Evolutionary conservation across 53 echinoderm and acorn worm genomes (phyloP).

Genomic region (Glandiceps talaboti): DNA sequence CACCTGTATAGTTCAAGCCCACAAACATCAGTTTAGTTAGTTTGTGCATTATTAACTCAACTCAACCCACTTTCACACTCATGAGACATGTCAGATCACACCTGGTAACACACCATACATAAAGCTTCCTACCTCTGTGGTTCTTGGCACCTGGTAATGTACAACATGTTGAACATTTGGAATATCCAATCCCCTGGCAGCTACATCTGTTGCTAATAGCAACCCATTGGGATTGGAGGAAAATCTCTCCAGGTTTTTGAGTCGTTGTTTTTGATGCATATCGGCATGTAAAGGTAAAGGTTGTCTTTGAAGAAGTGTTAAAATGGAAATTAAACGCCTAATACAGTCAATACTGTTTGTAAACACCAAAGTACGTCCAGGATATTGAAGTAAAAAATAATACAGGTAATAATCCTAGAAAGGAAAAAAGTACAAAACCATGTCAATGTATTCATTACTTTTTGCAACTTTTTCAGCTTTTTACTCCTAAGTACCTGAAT

Average conservation of each 20-base stretch:
- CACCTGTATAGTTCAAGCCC: too few relatives aligned
- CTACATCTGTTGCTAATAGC: conserved; percentile 89
- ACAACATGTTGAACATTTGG: conserved; percentile 93
- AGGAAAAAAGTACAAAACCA: conserved; percentile 6
- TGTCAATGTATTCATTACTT: too few relatives aligned
- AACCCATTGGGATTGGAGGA: conserved; percentile 62
- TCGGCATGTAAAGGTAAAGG: conserved; percentile 67
- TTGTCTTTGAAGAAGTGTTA: conserved; percentile 48
- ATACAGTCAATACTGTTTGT: conserved; percentile 93
- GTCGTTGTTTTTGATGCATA: conserved; percentile 78
- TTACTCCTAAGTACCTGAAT: not conserved
- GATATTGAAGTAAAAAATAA: conserved; percentile 90
- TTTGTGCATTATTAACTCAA: too few relatives aligned
- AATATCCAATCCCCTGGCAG: conserved; percentile 83
- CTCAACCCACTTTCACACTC: too few relatives aligned
- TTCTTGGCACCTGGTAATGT: conserved; percentile 87
- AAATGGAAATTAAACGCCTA: conserved; percentile 55
- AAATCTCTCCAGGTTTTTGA: conserved; percentile 88
- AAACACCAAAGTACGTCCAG: conserved; percentile 87
- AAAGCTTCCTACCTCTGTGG: conserved; percentile 94
- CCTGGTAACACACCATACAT: too few relatives aligned
- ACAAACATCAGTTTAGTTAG: too few relatives aligned
- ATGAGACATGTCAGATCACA: too few relatives aligned
- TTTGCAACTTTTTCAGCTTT: not conserved
- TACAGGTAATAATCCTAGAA: conserved; percentile 80